Evolutionary conservation across 1,140 invertebrate genomes (phyloP).

Genomic region (Zelostemma sp.): DNA sequence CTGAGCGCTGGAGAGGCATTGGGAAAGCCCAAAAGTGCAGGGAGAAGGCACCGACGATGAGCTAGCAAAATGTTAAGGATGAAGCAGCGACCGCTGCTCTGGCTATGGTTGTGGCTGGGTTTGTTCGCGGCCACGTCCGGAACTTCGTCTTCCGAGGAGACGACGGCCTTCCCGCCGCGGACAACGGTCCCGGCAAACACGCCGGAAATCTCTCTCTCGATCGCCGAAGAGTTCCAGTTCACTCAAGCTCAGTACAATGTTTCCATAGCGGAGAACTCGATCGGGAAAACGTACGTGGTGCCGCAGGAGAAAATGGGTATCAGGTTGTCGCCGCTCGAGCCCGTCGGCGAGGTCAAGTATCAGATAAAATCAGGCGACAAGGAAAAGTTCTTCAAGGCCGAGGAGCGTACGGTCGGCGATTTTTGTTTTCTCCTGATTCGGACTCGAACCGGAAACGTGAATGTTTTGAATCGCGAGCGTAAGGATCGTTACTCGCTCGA

Average conservation of each 20-base stretch:
- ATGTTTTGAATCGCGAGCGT: slow-evolving; percentile 91
- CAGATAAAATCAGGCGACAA: slow-evolving; percentile 88
- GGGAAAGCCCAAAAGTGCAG: slow-evolving; percentile 6
- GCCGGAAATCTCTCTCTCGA: slow-evolving; percentile 33
- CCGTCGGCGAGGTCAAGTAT: slow-evolving; percentile 79
- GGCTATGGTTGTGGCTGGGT: slow-evolving; percentile 66
- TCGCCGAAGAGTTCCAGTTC: slow-evolving; percentile 75
- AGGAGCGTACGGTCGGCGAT: slow-evolving; percentile 88
- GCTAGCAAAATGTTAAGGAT: slow-evolving; percentile 66
- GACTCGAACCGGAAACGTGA: slow-evolving; percentile 85
- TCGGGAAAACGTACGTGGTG: slow-evolving; percentile 84
- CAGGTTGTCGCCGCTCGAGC: slow-evolving; percentile 68
- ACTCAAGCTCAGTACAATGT: slow-evolving; percentile 86
- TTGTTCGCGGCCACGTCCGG: slow-evolving; percentile 58
- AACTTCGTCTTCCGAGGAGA: slow-evolving; percentile 51
- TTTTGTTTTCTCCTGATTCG: slow-evolving; percentile 93
- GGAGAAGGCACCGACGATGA: slow-evolving; percentile 54
- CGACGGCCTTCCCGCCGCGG: slow-evolving; percentile 48
- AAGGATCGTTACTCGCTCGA: slow-evolving; percentile 86
- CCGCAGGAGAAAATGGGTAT: slow-evolving; percentile 80
- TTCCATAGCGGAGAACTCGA: slow-evolving; percentile 91
- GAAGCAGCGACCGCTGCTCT: slow-evolving; percentile 62
- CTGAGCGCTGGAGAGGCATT: slow-evolving; percentile 4
- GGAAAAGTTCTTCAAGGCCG: slow-evolving; percentile 93
- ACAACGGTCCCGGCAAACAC: slow-evolving; percentile 33